Base-by-base conservation (phyloP, 2,888 invertebrate species). In the Mythimna albipuncta region DNA sequence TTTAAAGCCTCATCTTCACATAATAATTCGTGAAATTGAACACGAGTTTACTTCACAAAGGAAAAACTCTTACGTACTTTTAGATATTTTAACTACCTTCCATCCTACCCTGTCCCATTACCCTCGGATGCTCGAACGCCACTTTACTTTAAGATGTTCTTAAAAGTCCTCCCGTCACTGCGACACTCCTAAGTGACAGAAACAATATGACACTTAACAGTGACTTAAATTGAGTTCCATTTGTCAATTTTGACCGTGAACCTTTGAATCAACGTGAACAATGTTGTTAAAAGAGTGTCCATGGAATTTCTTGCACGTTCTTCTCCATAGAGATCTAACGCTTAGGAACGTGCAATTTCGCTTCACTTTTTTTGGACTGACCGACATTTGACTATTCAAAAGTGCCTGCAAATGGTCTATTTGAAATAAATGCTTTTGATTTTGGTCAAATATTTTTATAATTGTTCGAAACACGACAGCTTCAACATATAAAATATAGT, bases 1-100 rank as follows among this genome's bases (percentile, higher is more conserved):
- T 59, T 62, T 35, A 62, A 70, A 74, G 13, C 35, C 38, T 70
- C 13, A n/a, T 59, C 13, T 74, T 70, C 32, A 54, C n/a, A 19
- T 21, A 59, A n/a, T 10, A 47, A 69, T 35, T n/a, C 26, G 52
- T 26, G 13, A 74, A 70, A 74, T 61, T 54, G 52, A 21, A 21
- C 52, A 38, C 19, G 21, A 32, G n/a, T 61, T 35, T 77, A n/a
- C 44, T 77, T 47, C 41, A 19, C 10, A 10, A 38, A 38, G 54
- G 41, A 50, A 57, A 50, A 54, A 11, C 7, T 10, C 44, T 61
- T 52, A 13, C 13, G 44, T 26, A 21, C 21, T 19, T 50, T 41
- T 55, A 38, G 26, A 69, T 50, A 44, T 69, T 35, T 77, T 52
- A 52, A 59, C n/a, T 52, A 35, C 32, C 19, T 21, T n/a, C 38